A percentile compares a stretch with the other conserved stretches of the same genome.
Conservation (phyloP, 2,888 invertebrate species). For the Drosophila acutilabella region DNA sequence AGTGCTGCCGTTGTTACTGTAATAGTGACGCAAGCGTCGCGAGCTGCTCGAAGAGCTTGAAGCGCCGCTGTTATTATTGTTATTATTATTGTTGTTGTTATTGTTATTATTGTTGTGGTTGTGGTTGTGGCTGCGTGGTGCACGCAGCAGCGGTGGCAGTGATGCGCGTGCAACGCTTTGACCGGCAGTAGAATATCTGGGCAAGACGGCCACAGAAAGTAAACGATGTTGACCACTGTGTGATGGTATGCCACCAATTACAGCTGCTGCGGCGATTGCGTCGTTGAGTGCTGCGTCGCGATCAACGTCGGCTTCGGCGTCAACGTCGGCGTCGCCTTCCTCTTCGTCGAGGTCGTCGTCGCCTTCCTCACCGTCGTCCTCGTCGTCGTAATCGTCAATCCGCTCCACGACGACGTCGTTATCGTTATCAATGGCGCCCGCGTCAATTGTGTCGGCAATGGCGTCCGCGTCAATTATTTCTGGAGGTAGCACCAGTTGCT, state of each 20-base stretch:
- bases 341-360: constrained; percentile 57
- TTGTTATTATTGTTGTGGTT: constrained; percentile 29
- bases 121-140: constrained; percentile 40
- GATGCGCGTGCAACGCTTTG: constrained; percentile 42
- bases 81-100: constrained; percentile 36
- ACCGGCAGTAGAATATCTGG: constrained; percentile 57
- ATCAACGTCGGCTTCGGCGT: constrained; percentile 26
- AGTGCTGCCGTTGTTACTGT: constrained; percentile 72
- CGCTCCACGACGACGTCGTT: constrained; percentile 75
- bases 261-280: constrained; percentile 23
- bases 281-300: constrained; percentile 7
- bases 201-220: constrained; percentile 69
- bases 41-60: constrained; percentile 36
- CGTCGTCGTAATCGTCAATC: constrained; percentile 73
- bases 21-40: constrained; percentile 70
- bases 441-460: constrained; percentile 73
- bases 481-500: constrained; percentile 23
- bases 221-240: constrained; percentile 46
- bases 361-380: constrained; percentile 54
- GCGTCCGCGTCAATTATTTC: constrained; percentile 57
- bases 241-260: constrained; percentile 13
- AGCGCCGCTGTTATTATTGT: constrained; percentile 37
- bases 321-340: constrained; percentile 16
- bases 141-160: constrained; percentile 64
- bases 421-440: constrained; percentile 59